These are phyloP conservation scores for Gallinago paraguaiae DNA, from an alignment of 2,113 vertebrate genomes.

Conservation along the genomic window DNA sequence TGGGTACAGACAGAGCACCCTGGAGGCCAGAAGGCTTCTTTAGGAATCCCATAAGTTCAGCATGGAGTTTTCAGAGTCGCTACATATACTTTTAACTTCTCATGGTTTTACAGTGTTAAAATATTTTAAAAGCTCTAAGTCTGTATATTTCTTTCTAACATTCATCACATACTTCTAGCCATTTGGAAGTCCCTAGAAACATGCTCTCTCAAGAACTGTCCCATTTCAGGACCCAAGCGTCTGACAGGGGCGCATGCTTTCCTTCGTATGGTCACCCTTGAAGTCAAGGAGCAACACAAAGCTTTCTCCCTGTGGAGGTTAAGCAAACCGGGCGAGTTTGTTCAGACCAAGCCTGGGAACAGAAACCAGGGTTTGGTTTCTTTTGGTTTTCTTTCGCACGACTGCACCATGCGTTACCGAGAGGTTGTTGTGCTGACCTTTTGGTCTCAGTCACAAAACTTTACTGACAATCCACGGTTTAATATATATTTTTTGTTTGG, in stretches of 20 bases:
- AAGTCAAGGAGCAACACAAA: not conserved
- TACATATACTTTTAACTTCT: not conserved
- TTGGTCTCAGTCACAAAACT: not conserved
- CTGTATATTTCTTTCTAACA: not conserved
- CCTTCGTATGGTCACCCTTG: not conserved
- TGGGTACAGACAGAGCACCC: not conserved
- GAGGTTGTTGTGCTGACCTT: not conserved
- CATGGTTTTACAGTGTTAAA: not conserved
- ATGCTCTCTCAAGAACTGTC: not conserved
- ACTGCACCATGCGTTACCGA: not conserved
- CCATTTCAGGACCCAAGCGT: not conserved
- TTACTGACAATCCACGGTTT: not conserved
- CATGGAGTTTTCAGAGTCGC: not conserved
- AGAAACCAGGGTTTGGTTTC: not conserved
- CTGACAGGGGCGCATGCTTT: not conserved
- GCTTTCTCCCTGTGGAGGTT: not conserved
- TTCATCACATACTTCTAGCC: not conserved
- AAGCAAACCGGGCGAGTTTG: not conserved
- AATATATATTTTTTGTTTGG: not conserved
- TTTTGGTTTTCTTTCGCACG: not conserved
- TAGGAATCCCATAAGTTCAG: not conserved
- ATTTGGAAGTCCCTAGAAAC: not conserved
- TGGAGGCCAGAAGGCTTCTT: not conserved
- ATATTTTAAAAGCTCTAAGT: not conserved
- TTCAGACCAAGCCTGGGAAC: conserved; percentile 22